Base-by-base conservation (phyloP, 2,888 invertebrate species). In the Reticulitermes lucifugus region DNA sequence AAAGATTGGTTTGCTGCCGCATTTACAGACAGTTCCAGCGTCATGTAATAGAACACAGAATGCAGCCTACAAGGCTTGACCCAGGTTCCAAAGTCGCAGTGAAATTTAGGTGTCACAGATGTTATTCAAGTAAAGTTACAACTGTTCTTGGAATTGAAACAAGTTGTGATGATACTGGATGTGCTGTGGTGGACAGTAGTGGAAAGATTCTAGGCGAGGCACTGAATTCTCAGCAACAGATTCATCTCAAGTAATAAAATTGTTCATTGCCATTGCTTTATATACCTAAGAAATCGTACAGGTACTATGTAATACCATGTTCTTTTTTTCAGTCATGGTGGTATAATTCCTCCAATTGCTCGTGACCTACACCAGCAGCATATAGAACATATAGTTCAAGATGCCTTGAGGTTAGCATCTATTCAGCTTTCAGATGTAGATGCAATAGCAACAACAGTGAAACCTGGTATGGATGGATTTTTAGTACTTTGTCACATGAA, bases 131-230 rank as follows among this genome's bases (percentile, higher is more conserved):
- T 55, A 14, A 55, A 55, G 55, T 55, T 18, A 55, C 55, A 55
- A 21, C 59, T 9, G 65, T 99, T 84, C 91, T 99, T 88, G 99
- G 99, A 10, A 98, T 99, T 88, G 99, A 99, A 93, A 98, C 98
- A 7, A 98, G 98, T 87, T 99, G 98, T 90, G 99, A 99, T 92
- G 99, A 99, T 90, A 99, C 99, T 1, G 98, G 98, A 41, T 96
- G 96, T 89, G 98, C 98, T 73, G 92, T 99, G 87, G 94, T 99
- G 12, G 94, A 96, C 90, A 92, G 92, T 35, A 89, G 93, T 85
- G 96, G 96, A 51, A 92, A 92, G 86, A 92, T 98, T 88, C 90
- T 97, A 79, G 96, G 97, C 18, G 97, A 99, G 91, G 93, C 95
- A 59, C 91, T 97, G 59, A 92, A 95, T 89, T 98, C 98, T 0